phyloP scores from a whole-genome alignment of 2,113 vertebrate species.

The Leiothrix lutea region DNA sequence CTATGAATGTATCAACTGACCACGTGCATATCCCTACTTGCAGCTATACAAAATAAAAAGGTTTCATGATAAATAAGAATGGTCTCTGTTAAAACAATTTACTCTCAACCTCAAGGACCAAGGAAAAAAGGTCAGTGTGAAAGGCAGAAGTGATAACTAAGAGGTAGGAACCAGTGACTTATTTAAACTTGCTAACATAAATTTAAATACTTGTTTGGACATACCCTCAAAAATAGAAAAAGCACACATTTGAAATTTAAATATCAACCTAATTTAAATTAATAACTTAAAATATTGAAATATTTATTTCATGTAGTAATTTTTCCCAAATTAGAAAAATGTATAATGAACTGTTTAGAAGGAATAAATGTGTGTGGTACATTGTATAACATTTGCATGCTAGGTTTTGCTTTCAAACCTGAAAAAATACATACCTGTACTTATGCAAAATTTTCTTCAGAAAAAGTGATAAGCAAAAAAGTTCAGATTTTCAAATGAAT shows the following conservation, averaged over 20 bases:
- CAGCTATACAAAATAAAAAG: neutral
- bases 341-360: neutral
- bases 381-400: accelerated
- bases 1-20: neutral
- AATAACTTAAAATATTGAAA: neutral
- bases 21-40: neutral
- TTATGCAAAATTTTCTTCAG: neutral
- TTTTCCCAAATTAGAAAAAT: neutral
- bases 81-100: neutral
- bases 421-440: neutral
- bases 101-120: neutral
- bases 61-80: neutral
- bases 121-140: neutral
- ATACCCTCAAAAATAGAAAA: neutral
- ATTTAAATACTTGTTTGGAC: neutral
- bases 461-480: neutral
- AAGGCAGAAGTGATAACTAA: neutral
- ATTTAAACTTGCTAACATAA: neutral
- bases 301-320: neutral
- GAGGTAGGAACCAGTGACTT: neutral
- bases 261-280: neutral
- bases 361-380: accelerated
- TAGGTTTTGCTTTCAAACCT: neutral
- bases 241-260: neutral
- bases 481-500: neutral